Conservation (phyloP, 2,113 vertebrate genomes). For the Elachura formosa region DNA sequence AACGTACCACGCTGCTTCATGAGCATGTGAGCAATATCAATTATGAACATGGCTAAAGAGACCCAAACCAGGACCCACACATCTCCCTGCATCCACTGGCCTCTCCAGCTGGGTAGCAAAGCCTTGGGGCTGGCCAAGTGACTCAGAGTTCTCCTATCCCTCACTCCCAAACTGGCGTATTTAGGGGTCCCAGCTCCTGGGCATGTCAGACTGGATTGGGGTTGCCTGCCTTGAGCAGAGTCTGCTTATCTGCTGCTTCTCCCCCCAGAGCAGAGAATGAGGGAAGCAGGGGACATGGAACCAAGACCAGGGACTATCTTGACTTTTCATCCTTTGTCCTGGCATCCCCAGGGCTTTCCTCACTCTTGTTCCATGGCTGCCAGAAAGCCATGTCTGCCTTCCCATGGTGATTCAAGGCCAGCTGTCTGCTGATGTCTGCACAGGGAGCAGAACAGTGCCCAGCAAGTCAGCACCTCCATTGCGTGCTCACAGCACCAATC, state of each 20-base stretch:
- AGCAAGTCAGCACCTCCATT: background rate
- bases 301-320: background rate
- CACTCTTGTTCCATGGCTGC: background rate
- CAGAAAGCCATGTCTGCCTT: background rate
- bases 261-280: accelerated
- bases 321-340: background rate
- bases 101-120: accelerated
- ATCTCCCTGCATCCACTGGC: background rate
- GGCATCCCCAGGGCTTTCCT: background rate
- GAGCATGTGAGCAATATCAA: background rate
- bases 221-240: background rate
- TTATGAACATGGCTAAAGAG: background rate
- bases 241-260: background rate
- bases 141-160: background rate
- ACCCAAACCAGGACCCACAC: background rate
- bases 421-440: background rate
- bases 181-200: background rate
- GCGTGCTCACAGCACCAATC: background rate
- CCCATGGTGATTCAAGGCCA: background rate
- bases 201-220: background rate
- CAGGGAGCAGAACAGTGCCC: background rate
- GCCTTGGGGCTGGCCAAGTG: background rate
- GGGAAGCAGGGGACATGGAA: background rate
- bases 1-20: accelerated
- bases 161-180: background rate